Evolutionary conservation across 2,113 vertebrate genomes (phyloP).

Genomic region (Sus scrofa): T2T-Sscrofa CM000814.6:85353001-85353500

Average conservation of each 20-base stretch:
- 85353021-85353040: not conserved
- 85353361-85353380: not conserved
- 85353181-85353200: not conserved
- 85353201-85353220: not conserved
- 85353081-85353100: constrained; percentile 7
- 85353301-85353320: not conserved
- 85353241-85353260: not conserved
- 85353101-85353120: not conserved
- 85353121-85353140: not conserved
- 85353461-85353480: not conserved
- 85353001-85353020: not conserved
- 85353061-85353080: not conserved
- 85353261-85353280: not conserved
- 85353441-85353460: not conserved
- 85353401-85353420: not conserved
- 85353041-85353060: not conserved
- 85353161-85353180: not conserved
- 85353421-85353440: not conserved
- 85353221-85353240: not conserved
- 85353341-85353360: not conserved
- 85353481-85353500: not conserved
- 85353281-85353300: not conserved
- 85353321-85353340: not conserved
- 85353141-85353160: not conserved
- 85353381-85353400: not conserved